A percentile compares a stretch with the other conserved stretches of the same genome.
Evolutionary conservation across 1,140 invertebrate species (phyloP).

Genomic region (Brachionus asplanchnoidis): DNA sequence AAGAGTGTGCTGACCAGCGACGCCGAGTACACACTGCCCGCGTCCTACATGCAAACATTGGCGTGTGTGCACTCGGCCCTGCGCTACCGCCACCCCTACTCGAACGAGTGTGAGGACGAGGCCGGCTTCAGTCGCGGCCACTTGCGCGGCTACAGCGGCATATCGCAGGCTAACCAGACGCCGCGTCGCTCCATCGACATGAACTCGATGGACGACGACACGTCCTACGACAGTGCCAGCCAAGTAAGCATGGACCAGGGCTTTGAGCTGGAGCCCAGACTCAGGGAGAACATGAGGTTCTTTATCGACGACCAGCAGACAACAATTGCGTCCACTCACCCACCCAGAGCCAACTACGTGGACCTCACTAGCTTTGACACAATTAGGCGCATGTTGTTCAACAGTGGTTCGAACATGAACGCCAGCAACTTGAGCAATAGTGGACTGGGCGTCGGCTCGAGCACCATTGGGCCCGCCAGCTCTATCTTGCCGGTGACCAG

Average conservation of each 20-base stretch:
- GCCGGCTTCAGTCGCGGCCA: not conserved
- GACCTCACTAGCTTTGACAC: slow-evolving; percentile 32
- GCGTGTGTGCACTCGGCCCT: not conserved
- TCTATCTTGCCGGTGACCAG: not conserved
- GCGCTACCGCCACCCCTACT: not conserved
- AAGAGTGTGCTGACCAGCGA: not conserved
- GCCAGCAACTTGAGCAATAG: slow-evolving; percentile 23
- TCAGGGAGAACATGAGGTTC: not conserved
- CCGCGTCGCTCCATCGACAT: slow-evolving; percentile 20
- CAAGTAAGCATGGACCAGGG: slow-evolving; percentile 29
- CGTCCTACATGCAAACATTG: not conserved
- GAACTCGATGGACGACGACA: slow-evolving; percentile 34
- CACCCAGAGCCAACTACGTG: not conserved
- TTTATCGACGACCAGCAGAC: not conserved
- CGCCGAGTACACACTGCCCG: not conserved
- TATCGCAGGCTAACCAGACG: not conserved
- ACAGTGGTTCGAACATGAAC: not conserved
- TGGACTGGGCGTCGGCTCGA: not conserved
- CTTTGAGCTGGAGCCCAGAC: not conserved
- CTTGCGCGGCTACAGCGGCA: not conserved
- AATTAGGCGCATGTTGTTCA: not conserved
- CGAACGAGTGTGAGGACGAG: not conserved
- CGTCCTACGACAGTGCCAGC: slow-evolving; percentile 26
- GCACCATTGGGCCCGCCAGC: not conserved
- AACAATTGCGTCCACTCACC: not conserved